A percentile compares a stretch with the other conserved stretches of the same genome.
phyloP scores from a whole-genome alignment of 2,888 invertebrate genomes.

The Acanthopleura granulata region DNA sequence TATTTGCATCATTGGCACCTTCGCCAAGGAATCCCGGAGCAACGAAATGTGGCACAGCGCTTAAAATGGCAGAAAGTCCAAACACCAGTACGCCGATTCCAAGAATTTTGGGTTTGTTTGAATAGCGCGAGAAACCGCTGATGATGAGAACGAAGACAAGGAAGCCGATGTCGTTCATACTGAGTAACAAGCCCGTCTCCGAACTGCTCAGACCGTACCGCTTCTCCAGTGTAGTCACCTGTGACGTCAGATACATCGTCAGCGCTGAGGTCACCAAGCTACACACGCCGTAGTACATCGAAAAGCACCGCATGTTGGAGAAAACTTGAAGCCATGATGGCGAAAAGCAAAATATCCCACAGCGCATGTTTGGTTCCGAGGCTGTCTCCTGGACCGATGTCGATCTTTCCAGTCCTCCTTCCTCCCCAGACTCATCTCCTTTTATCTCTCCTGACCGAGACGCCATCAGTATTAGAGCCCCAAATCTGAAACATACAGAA shows the following conservation, averaged over 20 bases:
- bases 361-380: too few relatives aligned
- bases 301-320: not conserved
- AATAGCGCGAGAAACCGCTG: conserved; percentile 40
- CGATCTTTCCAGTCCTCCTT: too few relatives aligned
- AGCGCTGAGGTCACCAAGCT: conserved; percentile 6
- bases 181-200: conserved; percentile 53
- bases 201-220: conserved; percentile 58
- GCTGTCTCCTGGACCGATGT: too few relatives aligned
- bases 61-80: conserved; percentile 47
- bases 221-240: conserved; percentile 57
- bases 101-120: conserved; percentile 47
- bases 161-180: conserved; percentile 60
- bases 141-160: conserved; percentile 41
- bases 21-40: not conserved
- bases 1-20: not conserved
- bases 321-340: not conserved
- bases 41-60: conserved; percentile 46
- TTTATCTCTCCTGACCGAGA: too few relatives aligned
- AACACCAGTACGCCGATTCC: conserved; percentile 40
- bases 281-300: not conserved
- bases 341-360: too few relatives aligned
- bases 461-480: too few relatives aligned
- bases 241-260: conserved; percentile 20
- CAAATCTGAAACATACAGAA: too few relatives aligned
- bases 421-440: too few relatives aligned